A percentile compares a stretch with the other conserved stretches of the same genome.
phyloP scores from a whole-genome alignment of 2,113 vertebrate species.

The Rhinichthys klamathensis region DNA sequence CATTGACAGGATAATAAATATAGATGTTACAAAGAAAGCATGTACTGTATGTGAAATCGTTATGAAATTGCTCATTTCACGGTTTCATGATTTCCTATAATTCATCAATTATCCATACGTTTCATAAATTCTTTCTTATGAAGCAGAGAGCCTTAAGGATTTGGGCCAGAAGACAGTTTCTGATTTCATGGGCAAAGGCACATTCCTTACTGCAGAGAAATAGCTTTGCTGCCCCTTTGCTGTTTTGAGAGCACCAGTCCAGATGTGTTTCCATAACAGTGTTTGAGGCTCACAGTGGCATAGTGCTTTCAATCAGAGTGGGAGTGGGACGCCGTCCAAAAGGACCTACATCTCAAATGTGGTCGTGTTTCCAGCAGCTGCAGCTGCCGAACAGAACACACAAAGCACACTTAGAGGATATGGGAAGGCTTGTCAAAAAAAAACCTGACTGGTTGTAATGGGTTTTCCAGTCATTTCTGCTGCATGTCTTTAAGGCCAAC shows the following conservation, averaged over 20 bases:
- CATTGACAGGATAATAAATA: background rate
- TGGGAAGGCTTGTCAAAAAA: slow-evolving; percentile 38
- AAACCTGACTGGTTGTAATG: slow-evolving; percentile 29
- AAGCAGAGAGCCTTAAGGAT: background rate
- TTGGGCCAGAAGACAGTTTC: background rate
- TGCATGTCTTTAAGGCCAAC: slow-evolving; percentile 2
- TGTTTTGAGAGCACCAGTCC: slow-evolving; percentile 8
- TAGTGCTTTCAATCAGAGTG: slow-evolving; percentile 12
- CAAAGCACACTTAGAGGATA: slow-evolving; percentile 35
- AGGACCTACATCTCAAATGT: slow-evolving; percentile 6
- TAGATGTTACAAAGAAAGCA: background rate
- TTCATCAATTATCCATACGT: slow-evolving; percentile 25
- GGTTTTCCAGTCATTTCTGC: slow-evolving; percentile 43
- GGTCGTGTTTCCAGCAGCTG: slow-evolving; percentile 29
- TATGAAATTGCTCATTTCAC: background rate
- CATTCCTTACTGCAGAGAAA: background rate
- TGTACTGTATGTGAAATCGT: background rate
- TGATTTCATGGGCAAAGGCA: slow-evolving; percentile 1
- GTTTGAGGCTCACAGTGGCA: slow-evolving; percentile 24
- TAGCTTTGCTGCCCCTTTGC: slow-evolving; percentile 1
- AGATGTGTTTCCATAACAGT: slow-evolving; percentile 28
- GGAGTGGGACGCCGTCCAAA: slow-evolving; percentile 11
- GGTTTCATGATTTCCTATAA: background rate
- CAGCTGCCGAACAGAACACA: slow-evolving; percentile 11
- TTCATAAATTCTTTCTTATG: background rate